Conservation (phyloP, 2,797 vertebrate genomes). For the Remorina albescens region DNA sequence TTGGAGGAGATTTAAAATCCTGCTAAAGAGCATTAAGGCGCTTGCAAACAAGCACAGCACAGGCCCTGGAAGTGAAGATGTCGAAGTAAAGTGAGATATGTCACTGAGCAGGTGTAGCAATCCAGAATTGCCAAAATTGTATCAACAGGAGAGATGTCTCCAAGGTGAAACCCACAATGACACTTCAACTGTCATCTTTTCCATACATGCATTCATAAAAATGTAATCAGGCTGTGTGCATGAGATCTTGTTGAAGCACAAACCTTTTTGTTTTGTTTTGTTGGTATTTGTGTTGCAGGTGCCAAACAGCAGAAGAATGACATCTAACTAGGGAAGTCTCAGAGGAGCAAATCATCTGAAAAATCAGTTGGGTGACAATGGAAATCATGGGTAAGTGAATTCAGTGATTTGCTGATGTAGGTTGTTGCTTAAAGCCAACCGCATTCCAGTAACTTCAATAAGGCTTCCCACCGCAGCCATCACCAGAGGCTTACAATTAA, state of each 20-base stretch:
- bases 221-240: background rate
- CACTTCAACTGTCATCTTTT: background rate
- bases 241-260: background rate
- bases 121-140: background rate
- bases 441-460: slow-evolving; percentile 30
- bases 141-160: background rate
- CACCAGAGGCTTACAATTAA: slow-evolving; percentile 52
- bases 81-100: slow-evolving; percentile 44
- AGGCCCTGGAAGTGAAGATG: slow-evolving; percentile 32
- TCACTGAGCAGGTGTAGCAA: slow-evolving; percentile 34
- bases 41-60: slow-evolving; percentile 69
- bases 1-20: slow-evolving; percentile 86
- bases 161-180: background rate
- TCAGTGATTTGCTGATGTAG: slow-evolving; percentile 11
- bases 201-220: background rate
- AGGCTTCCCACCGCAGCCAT: slow-evolving; percentile 7
- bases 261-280: background rate
- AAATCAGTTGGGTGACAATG: slow-evolving; percentile 51
- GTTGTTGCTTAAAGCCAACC: slow-evolving; percentile 19
- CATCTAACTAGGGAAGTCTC: slow-evolving; percentile 34
- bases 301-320: slow-evolving; percentile 47
- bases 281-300: slow-evolving; percentile 50
- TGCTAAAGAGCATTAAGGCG: slow-evolving; percentile 81
- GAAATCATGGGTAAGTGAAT: slow-evolving; percentile 76
- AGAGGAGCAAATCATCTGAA: slow-evolving; percentile 17